Evolutionary conservation across 2,888 invertebrate genomes (phyloP).

Genomic region (Molanna angustata): DNA sequence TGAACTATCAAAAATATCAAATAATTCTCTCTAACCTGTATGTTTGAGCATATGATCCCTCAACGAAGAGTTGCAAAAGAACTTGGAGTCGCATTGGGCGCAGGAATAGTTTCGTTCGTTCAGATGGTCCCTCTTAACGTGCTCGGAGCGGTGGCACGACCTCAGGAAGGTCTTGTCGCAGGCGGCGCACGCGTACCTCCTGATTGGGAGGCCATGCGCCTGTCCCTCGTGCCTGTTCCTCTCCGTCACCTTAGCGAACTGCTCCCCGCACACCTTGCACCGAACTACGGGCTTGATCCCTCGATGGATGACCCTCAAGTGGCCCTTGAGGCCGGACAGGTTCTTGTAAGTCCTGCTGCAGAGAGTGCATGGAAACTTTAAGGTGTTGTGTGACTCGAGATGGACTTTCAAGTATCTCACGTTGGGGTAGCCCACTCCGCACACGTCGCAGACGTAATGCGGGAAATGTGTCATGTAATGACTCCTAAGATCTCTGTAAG

Average conservation of each 20-base stretch:
- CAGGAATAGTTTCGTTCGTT: background rate
- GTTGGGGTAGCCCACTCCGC: no score
- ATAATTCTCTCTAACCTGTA: no score
- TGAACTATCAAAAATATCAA: no score
- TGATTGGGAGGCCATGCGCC: conserved; percentile 7
- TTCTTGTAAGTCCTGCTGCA: conserved; percentile 11
- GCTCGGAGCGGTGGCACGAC: background rate
- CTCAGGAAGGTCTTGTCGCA: background rate
- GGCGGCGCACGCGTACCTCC: conserved; percentile 2
- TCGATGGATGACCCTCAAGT: background rate
- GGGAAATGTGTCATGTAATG: no score
- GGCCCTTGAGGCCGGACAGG: background rate
- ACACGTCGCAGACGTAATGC: no score
- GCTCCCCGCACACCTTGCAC: conserved; percentile 2
- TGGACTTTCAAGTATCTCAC: no score
- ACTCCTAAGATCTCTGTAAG: no score
- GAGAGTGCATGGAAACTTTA: conserved; percentile 6
- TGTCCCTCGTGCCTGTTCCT: conserved; percentile 5
- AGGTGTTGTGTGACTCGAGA: no score
- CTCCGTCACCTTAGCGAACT: background rate
- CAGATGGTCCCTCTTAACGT: background rate
- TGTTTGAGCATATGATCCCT: background rate
- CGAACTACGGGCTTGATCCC: conserved; percentile 3
- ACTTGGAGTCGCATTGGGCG: background rate
- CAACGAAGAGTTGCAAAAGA: background rate